phyloP scores from a whole-genome alignment of 2,797 vertebrate genomes.

The Fistularia commersonii region DNA sequence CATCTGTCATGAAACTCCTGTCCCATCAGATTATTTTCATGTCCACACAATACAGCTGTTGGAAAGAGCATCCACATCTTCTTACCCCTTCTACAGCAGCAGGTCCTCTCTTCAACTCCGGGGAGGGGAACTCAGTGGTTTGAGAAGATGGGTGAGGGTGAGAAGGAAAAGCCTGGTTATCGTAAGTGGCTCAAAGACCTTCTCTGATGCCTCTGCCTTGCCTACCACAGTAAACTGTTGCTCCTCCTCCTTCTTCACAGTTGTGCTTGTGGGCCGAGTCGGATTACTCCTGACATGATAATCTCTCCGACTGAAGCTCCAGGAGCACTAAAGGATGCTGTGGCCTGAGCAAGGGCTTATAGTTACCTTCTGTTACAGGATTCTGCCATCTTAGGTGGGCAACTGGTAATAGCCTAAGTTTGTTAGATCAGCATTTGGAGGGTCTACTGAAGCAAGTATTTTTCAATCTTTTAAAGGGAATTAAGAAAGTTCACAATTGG shows the following conservation, averaged over 20 bases:
- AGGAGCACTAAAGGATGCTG: conserved; percentile 72
- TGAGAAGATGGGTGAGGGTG: conserved; percentile 59
- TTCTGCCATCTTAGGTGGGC: conserved; percentile 62
- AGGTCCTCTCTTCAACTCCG: conserved; percentile 47
- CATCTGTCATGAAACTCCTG: conserved; percentile 31
- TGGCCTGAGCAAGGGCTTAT: conserved; percentile 68
- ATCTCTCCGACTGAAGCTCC: conserved; percentile 70
- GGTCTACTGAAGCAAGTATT: conserved; percentile 35
- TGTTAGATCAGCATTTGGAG: conserved; percentile 33
- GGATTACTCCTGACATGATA: conserved; percentile 77
- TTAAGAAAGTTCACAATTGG: conserved; percentile 58
- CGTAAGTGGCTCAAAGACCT: conserved; percentile 60
- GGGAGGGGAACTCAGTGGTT: conserved; percentile 30
- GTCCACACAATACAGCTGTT: conserved; percentile 2
- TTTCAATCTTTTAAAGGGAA: conserved; percentile 63
- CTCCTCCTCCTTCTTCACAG: conserved; percentile 70
- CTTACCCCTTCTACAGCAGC: conserved; percentile 51
- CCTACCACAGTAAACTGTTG: conserved; percentile 65
- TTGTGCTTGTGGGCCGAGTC: conserved; percentile 71
- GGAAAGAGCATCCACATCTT: conserved; percentile 27
- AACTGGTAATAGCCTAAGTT: conserved; percentile 49
- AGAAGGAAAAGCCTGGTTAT: conserved; percentile 60
- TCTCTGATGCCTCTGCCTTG: conserved; percentile 65
- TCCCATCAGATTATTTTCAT: conserved; percentile 4
- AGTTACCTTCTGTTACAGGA: conserved; percentile 68